A percentile compares a stretch with the other conserved stretches of the same genome.
phyloP scores from a whole-genome alignment of 2,797 vertebrate species.

The Podargus strigoides region DNA sequence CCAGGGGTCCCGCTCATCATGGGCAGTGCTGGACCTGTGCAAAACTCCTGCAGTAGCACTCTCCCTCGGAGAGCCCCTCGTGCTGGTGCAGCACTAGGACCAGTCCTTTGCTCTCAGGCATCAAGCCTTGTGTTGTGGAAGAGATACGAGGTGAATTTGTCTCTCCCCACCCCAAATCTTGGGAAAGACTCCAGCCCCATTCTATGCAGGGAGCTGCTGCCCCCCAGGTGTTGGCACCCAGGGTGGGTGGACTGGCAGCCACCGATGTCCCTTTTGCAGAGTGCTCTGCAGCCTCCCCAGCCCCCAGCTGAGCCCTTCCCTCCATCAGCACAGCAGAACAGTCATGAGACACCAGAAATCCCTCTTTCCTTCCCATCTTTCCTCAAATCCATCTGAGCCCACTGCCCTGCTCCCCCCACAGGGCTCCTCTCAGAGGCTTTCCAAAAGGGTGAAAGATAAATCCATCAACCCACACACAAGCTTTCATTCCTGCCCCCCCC shows the following conservation, averaged over 20 bases:
- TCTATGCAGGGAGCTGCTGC: not conserved
- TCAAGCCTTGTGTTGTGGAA: fast-evolving
- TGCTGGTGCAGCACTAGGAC: not conserved
- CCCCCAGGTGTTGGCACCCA: too few relatives aligned
- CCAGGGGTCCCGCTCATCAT: not conserved
- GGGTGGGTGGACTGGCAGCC: not conserved
- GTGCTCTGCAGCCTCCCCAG: not conserved
- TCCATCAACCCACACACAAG: not conserved
- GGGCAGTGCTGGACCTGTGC: not conserved
- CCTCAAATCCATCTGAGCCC: not conserved
- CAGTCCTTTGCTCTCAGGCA: not conserved
- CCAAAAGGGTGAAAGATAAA: not conserved
- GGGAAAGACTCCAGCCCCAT: not conserved
- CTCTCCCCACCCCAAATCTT: not conserved
- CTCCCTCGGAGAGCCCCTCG: fast-evolving
- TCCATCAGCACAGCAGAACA: not conserved
- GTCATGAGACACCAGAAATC: too few relatives aligned
- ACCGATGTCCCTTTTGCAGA: not conserved
- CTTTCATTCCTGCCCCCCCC: not conserved
- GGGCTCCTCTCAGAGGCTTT: fast-evolving
- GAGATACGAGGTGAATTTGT: not conserved
- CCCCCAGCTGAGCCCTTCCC: not conserved
- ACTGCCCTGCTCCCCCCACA: not conserved
- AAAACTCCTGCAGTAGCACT: not conserved
- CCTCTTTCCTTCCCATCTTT: not conserved